These are phyloP conservation scores for Sinocyclocheilus anshuiensis DNA, from an alignment of 2,113 vertebrate species.

Conservation along the genomic window DNA sequence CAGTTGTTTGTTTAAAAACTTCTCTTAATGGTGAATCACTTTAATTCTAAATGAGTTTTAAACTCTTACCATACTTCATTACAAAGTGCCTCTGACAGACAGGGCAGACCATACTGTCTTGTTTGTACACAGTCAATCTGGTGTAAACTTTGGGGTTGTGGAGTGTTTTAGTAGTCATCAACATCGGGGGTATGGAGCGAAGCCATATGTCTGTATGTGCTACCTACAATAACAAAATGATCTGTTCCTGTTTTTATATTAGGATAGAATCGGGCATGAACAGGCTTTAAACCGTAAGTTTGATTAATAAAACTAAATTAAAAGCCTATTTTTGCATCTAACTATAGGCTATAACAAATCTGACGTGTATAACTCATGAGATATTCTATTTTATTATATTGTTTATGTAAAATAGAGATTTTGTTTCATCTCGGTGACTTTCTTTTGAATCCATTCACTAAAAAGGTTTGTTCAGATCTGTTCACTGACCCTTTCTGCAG, in stretches of 20 bases:
- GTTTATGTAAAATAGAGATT: not conserved
- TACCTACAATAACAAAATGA: not conserved
- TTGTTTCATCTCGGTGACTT: not conserved
- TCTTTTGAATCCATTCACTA: not conserved
- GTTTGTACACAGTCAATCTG: not conserved
- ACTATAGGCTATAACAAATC: not conserved
- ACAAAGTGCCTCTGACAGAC: not conserved
- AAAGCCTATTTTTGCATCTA: not conserved
- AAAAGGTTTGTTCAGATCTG: not conserved
- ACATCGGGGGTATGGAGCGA: not conserved
- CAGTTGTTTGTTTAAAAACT: slow-evolving; percentile 20
- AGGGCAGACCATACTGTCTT: not conserved
- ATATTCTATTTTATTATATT: not conserved
- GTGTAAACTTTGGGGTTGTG: not conserved
- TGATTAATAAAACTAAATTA: not conserved
- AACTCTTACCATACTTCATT: slow-evolving; percentile 14
- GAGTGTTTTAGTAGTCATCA: not conserved
- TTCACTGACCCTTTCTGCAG: not conserved
- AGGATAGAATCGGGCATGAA: not conserved
- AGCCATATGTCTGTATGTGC: not conserved
- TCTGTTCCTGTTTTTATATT: not conserved
- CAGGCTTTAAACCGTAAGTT: not conserved
- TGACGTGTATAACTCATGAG: not conserved
- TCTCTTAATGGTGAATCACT: not conserved
- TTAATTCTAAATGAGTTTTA: slow-evolving; percentile 11